These are phyloP conservation scores for Arctocebus calabarensis DNA, from an alignment of 2,797 vertebrate genomes.

Conservation along the genomic window DNA sequence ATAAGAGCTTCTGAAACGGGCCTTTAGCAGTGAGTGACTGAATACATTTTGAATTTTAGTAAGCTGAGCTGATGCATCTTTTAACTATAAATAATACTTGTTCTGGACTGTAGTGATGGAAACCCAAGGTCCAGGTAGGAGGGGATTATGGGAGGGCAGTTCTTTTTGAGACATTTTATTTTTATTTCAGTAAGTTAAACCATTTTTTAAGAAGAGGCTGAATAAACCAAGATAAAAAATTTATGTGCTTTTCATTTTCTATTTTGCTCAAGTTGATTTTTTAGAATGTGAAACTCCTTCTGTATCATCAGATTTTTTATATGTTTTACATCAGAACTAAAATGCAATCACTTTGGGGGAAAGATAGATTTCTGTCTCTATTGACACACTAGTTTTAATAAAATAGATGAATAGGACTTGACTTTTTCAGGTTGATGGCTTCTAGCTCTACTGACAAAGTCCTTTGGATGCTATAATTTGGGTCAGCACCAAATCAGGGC, in stretches of 20 bases:
- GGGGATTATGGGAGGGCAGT: neutral
- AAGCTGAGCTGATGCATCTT: constrained; percentile 1
- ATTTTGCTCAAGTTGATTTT: constrained; percentile 36
- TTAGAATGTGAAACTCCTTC: neutral
- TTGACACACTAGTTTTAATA: neutral
- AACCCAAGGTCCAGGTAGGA: neutral
- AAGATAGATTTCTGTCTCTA: neutral
- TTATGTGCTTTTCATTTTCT: neutral
- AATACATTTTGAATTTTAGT: constrained; percentile 35
- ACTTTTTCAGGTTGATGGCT: neutral
- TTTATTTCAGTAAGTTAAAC: constrained; percentile 2
- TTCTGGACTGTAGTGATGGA: neutral
- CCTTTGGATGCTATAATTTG: neutral
- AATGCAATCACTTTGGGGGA: neutral
- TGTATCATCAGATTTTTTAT: neutral
- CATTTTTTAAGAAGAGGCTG: neutral
- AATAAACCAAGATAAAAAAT: neutral
- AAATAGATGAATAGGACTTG: neutral
- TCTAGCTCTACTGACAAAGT: neutral
- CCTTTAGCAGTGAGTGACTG: neutral
- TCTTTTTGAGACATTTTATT: neutral
- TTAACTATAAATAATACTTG: constrained; percentile 54
- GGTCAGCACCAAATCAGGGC: neutral
- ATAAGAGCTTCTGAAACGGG: constrained; percentile 46
- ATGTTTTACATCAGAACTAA: constrained; percentile 10